phyloP scores from a whole-genome alignment of 2,113 vertebrate species.

The Penelope pileata region DNA sequence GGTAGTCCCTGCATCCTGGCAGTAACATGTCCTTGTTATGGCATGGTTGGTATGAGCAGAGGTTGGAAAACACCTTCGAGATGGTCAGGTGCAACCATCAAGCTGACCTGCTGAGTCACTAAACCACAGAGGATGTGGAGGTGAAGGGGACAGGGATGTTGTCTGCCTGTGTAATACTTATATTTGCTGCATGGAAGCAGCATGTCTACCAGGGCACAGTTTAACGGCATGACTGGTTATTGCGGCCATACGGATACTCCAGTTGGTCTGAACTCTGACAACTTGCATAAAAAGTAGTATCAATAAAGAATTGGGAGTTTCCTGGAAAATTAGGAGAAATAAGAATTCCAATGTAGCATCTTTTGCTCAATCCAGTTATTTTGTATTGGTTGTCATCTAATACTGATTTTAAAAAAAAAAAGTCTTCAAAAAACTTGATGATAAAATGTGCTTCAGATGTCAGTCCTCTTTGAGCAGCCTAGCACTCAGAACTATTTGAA shows the following conservation, averaged over 20 bases:
- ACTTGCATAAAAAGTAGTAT: background rate
- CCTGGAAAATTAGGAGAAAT: background rate
- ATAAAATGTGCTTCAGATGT: background rate
- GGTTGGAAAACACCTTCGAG: background rate
- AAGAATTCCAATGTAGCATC: background rate
- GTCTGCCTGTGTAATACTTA: background rate
- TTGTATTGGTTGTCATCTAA: background rate
- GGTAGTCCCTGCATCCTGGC: background rate
- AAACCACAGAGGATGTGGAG: background rate
- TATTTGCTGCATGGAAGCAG: background rate
- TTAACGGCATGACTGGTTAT: background rate
- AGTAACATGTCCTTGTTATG: background rate
- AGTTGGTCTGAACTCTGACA: background rate
- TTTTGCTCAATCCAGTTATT: background rate
- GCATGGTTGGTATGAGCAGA: background rate
- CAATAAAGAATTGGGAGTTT: background rate
- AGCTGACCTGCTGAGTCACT: background rate
- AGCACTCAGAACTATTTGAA: background rate
- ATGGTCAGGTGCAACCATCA: background rate
- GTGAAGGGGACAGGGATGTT: background rate
- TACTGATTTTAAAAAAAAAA: background rate
- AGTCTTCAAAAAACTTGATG: background rate
- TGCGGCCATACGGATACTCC: background rate
- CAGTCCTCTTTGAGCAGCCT: background rate
- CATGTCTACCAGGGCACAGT: background rate